Evolutionary conservation across 1,140 invertebrate genomes (phyloP), one percentile per base, ranked within the genome.

Genomic region (Meloidogyne exigua): DNA sequence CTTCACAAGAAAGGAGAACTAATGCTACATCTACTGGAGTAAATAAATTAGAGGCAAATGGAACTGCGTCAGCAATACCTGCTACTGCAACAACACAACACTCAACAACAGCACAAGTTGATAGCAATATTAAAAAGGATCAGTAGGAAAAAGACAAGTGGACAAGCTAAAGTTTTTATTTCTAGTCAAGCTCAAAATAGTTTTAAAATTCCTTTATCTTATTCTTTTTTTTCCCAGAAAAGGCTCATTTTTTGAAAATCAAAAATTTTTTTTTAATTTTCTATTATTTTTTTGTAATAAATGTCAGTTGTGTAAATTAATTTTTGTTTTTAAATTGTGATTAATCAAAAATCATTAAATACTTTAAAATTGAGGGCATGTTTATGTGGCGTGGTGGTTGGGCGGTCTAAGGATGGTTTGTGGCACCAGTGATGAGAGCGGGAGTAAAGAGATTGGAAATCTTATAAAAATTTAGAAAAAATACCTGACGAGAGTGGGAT

Each of bases 401-500:
- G 7, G 28, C 28, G 28, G 28, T 32, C 28, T 32, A 32, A 32
- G 28, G 28, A 2, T 32, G 28, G 28, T 32, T 32, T 32, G 7
- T 3, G 28, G 28, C 28, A 32, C 28, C 28, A 32, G 28, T 32
- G n/a, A n/a, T n/a, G n/a, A n/a, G n/a, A n/a, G n/a, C n/a, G n/a
- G n/a, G n/a, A n/a, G n/a, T n/a, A n/a, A n/a, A n/a, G n/a, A n/a
- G n/a, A n/a, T n/a, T n/a, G n/a, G n/a, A n/a, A n/a, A n/a, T n/a
- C n/a, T n/a, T n/a, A n/a, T n/a, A n/a, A 32, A 32, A 32, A 32
- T 3, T 32, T 2, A 3, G 2, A 32, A 32, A 32, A 32, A 32
- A 32, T 32, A n/a, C 7, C 44, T 76, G 75, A 76, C 75, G 82
- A 85, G 83, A 84, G 84, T 84, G 82, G 83, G 85, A 85, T 86